These are phyloP conservation scores for Muscicapa striata DNA, from an alignment of 2,797 vertebrate species.

Conservation along the genomic window DNA sequence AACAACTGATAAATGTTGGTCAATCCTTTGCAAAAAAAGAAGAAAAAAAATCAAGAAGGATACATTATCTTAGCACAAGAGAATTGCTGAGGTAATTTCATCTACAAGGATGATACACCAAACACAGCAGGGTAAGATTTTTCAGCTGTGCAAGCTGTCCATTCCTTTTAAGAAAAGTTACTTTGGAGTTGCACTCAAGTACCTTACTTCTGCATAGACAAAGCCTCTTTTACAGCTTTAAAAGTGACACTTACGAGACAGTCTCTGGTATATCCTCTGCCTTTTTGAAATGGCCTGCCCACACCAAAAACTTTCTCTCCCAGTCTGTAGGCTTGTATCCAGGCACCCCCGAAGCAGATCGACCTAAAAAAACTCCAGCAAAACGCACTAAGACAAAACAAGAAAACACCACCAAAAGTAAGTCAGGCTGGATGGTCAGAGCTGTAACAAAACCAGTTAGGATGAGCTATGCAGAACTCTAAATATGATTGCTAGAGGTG, in stretches of 20 bases:
- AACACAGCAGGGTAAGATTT: not conserved
- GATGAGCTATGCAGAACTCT: not conserved
- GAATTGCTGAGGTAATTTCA: not conserved
- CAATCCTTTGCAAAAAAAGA: not conserved
- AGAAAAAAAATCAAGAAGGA: not conserved
- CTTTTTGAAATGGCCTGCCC: slow-evolving; percentile 90
- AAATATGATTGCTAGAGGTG: not conserved
- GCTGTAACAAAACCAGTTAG: not conserved
- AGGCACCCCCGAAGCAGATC: slow-evolving; percentile 70
- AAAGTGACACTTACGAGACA: slow-evolving; percentile 86
- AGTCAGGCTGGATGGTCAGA: not conserved
- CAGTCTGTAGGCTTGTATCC: slow-evolving; percentile 81
- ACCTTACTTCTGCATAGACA: not conserved
- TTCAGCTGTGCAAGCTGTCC: not conserved
- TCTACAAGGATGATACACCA: not conserved
- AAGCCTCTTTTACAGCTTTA: not conserved
- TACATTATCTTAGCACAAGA: not conserved
- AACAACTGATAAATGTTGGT: not conserved
- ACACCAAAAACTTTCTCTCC: slow-evolving; percentile 87
- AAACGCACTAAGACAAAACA: not conserved
- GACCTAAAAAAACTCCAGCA: not conserved
- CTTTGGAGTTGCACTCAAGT: not conserved
- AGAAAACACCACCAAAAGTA: not conserved
- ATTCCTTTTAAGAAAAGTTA: not conserved
- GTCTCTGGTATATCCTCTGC: slow-evolving; percentile 88